Evolutionary conservation across 2,797 vertebrate species (phyloP).

Genomic region (Octomys mimax): DNA sequence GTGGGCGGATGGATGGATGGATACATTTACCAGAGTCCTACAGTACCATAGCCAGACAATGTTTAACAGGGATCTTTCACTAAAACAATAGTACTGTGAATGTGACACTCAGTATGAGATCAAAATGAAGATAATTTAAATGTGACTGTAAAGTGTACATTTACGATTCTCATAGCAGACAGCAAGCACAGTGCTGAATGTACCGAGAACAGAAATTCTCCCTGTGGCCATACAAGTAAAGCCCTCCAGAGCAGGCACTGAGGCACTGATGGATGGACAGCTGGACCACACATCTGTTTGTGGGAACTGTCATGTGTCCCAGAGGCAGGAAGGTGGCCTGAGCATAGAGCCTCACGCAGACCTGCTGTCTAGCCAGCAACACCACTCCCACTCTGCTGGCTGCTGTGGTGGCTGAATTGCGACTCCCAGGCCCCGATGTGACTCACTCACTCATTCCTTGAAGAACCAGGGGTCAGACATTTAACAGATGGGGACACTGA

Average conservation of each 20-base stretch:
- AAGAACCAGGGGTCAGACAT: background rate
- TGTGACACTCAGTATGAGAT: background rate
- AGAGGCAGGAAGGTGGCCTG: background rate
- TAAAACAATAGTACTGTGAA: background rate
- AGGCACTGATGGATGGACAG: background rate
- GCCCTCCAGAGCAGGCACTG: accelerated
- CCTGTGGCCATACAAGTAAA: background rate
- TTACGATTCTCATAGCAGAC: background rate
- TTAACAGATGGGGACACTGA: background rate
- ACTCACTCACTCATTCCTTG: background rate
- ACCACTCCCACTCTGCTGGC: background rate
- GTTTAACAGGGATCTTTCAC: background rate
- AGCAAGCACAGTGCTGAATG: background rate
- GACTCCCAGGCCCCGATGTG: background rate
- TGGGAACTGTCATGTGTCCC: background rate
- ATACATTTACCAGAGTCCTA: background rate
- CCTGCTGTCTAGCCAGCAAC: background rate
- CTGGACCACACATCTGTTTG: accelerated
- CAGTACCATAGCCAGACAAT: background rate
- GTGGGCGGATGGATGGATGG: background rate
- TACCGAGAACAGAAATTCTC: background rate
- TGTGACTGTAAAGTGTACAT: background rate
- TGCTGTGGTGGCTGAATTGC: background rate
- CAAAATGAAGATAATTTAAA: background rate
- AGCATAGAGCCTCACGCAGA: background rate